Percentiles rank a stretch among this genome's conserved stretches.
Evolutionary conservation across 2,888 invertebrate genomes (phyloP).

Genomic region (Sialis lutaria): DNA sequence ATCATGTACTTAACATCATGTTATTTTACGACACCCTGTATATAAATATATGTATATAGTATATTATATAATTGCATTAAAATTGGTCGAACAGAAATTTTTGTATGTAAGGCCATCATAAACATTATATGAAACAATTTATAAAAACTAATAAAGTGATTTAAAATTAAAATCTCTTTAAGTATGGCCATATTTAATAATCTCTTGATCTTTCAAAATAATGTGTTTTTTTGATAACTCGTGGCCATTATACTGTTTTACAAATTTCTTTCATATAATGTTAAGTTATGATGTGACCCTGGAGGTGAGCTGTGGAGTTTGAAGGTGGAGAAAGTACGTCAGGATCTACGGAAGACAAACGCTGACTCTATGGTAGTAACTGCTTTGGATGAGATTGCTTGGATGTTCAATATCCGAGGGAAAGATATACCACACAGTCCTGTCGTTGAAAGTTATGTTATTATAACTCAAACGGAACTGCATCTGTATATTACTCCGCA

Average conservation of each 20-base stretch:
- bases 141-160: no score
- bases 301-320: conserved; percentile 54
- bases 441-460: conserved; percentile 56
- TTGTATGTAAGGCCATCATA: no score
- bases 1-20: no score
- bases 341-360: conserved; percentile 37
- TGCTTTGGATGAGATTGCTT: conserved; percentile 74
- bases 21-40: no score
- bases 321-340: conserved; percentile 51
- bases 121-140: no score
- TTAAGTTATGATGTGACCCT: conserved; percentile 5
- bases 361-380: conserved; percentile 71
- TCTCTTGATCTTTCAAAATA: background rate
- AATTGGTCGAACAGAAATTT: no score
- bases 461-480: conserved; percentile 45
- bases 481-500: conserved; percentile 51
- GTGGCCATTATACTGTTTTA: background rate
- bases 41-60: no score
- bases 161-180: background rate
- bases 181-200: conserved; percentile 1
- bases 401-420: conserved; percentile 78
- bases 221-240: no score
- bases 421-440: conserved; percentile 69
- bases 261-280: conserved; percentile 5
- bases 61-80: no score